Evolutionary conservation across 1,140 invertebrate species (phyloP).

Genomic region (Goniozus legneri): DNA sequence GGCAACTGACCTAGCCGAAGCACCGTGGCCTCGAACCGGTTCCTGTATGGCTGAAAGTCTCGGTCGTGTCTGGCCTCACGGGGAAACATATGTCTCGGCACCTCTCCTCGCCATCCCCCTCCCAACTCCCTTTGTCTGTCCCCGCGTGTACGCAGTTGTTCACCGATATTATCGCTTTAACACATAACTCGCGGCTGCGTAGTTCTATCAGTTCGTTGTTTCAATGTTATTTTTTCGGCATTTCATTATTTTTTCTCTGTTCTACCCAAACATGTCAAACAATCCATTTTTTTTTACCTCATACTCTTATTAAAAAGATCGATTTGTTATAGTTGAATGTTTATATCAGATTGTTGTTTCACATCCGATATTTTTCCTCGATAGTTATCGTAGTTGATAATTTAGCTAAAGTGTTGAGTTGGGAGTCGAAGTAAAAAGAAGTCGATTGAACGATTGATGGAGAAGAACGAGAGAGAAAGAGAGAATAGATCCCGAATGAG

Average conservation of each 20-base stretch:
- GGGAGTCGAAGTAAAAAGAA: slow-evolving; percentile 13
- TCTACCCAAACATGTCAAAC: too few relatives aligned
- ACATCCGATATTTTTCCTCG: too few relatives aligned
- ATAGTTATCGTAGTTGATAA: slow-evolving; percentile 13
- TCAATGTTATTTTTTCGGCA: neutral
- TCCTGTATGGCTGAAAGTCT: slow-evolving; percentile 31
- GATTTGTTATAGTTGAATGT: too few relatives aligned
- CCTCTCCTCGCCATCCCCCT: neutral
- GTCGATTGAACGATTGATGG: slow-evolving; percentile 15
- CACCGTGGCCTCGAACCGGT: slow-evolving; percentile 37
- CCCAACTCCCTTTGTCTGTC: slow-evolving; percentile 10
- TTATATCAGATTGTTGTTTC: too few relatives aligned
- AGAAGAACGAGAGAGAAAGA: neutral
- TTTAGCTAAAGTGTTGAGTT: slow-evolving; percentile 14
- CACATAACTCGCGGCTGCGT: slow-evolving; percentile 20
- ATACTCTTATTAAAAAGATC: too few relatives aligned
- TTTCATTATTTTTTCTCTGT: neutral
- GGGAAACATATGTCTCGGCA: slow-evolving; percentile 26
- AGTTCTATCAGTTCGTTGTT: slow-evolving; percentile 16
- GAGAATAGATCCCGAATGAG: too few relatives aligned
- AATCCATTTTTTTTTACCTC: too few relatives aligned
- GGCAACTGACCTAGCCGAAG: slow-evolving; percentile 45
- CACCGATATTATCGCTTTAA: slow-evolving; percentile 16
- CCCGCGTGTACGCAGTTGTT: slow-evolving; percentile 2
- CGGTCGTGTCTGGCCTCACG: slow-evolving; percentile 25